Evolutionary conservation across 1,140 invertebrate species (phyloP).

Genomic region (Ditylenchus dipsaci): DNA sequence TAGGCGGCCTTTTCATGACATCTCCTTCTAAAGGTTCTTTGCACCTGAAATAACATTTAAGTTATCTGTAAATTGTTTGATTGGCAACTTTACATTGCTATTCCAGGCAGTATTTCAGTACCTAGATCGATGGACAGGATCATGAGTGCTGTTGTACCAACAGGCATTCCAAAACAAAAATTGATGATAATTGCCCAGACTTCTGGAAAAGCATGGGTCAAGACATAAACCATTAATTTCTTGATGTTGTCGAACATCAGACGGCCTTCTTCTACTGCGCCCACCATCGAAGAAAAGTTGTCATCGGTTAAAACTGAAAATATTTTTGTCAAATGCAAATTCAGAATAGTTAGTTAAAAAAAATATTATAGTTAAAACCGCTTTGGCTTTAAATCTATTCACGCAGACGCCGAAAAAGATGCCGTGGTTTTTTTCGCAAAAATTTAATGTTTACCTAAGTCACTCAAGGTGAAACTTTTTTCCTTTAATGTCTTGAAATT

Average conservation of each 20-base stretch:
- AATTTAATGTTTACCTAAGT: too few relatives aligned
- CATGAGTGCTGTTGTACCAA: conserved; percentile 44
- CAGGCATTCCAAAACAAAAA: conserved; percentile 37
- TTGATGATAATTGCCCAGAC: conserved; percentile 36
- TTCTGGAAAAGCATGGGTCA: conserved; percentile 37
- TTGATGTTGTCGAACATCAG: conserved; percentile 61
- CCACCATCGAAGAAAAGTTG: conserved; percentile 57
- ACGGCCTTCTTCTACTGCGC: conserved; percentile 57
- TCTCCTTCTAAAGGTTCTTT: conserved; percentile 55
- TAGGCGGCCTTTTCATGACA: conserved; percentile 44
- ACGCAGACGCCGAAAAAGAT: too few relatives aligned
- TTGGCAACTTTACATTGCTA: conserved; percentile 55
- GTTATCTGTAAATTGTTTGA: too few relatives aligned
- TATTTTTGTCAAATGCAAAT: not conserved
- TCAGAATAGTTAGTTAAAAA: too few relatives aligned
- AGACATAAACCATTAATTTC: conserved; percentile 59
- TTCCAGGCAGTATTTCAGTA: conserved; percentile 60
- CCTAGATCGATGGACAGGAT: conserved; percentile 51
- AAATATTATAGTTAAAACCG: too few relatives aligned
- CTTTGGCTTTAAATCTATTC: too few relatives aligned
- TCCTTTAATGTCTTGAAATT: too few relatives aligned
- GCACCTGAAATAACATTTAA: conserved; percentile 30
- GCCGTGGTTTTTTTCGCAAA: too few relatives aligned
- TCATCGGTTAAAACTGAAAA: conserved; percentile 51
- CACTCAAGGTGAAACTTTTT: too few relatives aligned